Conservation (phyloP, 2,113 vertebrate species). For the Seriola rivoliana region DNA sequence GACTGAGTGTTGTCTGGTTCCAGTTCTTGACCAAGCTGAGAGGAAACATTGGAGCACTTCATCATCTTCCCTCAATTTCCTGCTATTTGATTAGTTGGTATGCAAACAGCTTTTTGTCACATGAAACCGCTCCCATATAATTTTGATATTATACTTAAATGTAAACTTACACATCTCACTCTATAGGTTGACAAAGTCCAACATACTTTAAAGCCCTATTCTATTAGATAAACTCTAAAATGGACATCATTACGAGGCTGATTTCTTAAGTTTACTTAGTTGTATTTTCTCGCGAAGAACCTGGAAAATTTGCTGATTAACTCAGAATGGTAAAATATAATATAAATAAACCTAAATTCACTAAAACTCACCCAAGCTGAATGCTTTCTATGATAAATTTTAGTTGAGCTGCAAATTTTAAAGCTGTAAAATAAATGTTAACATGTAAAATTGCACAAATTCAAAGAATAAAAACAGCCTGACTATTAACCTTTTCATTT, state of each 20-base stretch:
- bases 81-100: not conserved
- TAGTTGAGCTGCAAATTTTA: not conserved
- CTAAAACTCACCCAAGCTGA: not conserved
- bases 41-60: conserved; percentile 14
- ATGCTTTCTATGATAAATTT: not conserved
- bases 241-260: not conserved
- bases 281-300: not conserved
- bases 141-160: not conserved
- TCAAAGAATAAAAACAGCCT: not conserved
- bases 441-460: not conserved
- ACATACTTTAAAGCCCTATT: not conserved
- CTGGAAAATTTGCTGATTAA: not conserved
- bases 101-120: not conserved
- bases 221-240: not conserved
- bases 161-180: not conserved
- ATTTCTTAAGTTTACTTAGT: not conserved
- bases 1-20: conserved; percentile 79
- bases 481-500: not conserved
- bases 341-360: not conserved
- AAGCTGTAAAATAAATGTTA: too few species aligned
- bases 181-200: too few species aligned
- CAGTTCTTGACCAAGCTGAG: conserved; percentile 77
- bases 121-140: not conserved
- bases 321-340: not conserved
- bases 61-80: not conserved